phyloP scores from a whole-genome alignment of 2,888 invertebrate species.

The Tridacna gigas region DNA sequence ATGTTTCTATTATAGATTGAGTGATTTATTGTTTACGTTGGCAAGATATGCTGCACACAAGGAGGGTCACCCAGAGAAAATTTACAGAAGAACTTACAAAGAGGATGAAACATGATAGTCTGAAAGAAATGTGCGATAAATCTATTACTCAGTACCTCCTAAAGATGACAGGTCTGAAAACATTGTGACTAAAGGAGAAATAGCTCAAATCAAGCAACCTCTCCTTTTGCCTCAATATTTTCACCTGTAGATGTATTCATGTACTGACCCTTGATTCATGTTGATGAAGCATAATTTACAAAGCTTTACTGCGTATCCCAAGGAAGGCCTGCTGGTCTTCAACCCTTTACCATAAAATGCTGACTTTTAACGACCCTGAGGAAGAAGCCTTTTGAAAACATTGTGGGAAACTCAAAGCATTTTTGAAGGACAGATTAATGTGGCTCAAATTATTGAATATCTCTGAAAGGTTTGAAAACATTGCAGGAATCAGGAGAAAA shows the following conservation, averaged over 20 bases:
- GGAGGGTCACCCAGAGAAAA: constrained; percentile 88
- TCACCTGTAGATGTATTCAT: too few relatives aligned
- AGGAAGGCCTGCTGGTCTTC: background rate
- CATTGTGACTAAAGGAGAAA: too few relatives aligned
- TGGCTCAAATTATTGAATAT: too few relatives aligned
- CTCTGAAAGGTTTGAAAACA: too few relatives aligned
- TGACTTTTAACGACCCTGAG: background rate
- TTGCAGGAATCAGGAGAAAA: background rate
- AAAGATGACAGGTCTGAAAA: too few relatives aligned
- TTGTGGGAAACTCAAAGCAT: background rate
- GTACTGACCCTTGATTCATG: too few relatives aligned
- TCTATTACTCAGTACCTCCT: too few relatives aligned
- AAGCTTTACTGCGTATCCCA: too few relatives aligned
- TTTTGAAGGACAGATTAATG: too few relatives aligned
- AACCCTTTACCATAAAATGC: background rate
- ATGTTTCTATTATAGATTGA: constrained; percentile 84
- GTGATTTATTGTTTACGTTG: constrained; percentile 89
- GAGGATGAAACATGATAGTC: background rate
- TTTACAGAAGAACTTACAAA: constrained; percentile 85
- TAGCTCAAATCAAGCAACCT: too few relatives aligned
- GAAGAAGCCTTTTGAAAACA: background rate
- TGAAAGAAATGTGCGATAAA: background rate
- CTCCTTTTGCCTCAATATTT: too few relatives aligned
- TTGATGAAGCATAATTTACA: too few relatives aligned
- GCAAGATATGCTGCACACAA: constrained; percentile 89